Evolutionary conservation across 1,140 invertebrate species (phyloP).

Genomic region (Monomorium pharaonis): DNA sequence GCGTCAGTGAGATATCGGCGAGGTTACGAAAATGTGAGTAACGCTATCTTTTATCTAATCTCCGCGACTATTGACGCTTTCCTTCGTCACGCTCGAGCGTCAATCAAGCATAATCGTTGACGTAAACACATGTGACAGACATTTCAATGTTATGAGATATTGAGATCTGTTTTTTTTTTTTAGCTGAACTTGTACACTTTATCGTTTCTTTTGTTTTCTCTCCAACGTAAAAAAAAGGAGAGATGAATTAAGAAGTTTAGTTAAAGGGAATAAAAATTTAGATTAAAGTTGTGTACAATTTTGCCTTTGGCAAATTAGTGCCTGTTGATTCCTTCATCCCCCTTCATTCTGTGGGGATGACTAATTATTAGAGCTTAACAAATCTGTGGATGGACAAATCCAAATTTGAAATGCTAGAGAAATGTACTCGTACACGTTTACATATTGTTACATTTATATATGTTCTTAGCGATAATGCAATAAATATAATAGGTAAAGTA

Average conservation of each 20-base stretch:
- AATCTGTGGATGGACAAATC: neutral
- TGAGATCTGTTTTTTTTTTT: no score
- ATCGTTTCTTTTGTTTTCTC: no score
- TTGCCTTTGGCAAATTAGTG: neutral
- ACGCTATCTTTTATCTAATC: neutral
- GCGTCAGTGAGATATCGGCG: neutral
- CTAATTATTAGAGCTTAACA: neutral
- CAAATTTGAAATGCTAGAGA: neutral
- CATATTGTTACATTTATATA: neutral
- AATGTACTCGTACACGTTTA: neutral
- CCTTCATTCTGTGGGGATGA: neutral
- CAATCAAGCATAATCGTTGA: neutral
- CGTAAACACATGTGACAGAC: neutral
- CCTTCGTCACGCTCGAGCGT: neutral
- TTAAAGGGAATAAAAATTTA: no score
- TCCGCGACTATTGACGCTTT: neutral
- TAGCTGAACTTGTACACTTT: no score
- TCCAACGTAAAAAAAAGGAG: no score
- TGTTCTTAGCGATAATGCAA: neutral
- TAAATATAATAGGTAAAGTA: neutral
- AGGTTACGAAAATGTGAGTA: slow-evolving; percentile 34
- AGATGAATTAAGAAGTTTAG: no score
- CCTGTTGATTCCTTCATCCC: neutral
- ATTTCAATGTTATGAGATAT: neutral
- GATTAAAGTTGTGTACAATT: neutral